Conservation (phyloP, 2,113 vertebrate genomes). For the Apeltes quadracus region DNA sequence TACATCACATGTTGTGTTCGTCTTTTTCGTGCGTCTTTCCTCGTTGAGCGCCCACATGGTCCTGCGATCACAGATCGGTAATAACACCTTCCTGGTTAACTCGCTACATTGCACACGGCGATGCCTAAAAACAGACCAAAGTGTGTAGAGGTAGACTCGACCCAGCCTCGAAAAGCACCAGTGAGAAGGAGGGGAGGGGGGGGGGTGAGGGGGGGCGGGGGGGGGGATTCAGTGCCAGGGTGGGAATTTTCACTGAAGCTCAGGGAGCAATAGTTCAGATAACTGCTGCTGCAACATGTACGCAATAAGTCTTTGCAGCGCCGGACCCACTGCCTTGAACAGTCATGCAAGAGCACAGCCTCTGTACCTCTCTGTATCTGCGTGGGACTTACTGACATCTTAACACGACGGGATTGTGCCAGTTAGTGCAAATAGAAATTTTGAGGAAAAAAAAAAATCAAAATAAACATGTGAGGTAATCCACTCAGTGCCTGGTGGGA, state of each 20-base stretch:
- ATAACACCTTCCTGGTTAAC: constrained; percentile 4
- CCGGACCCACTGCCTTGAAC: constrained; percentile 18
- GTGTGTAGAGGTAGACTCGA: constrained; percentile 25
- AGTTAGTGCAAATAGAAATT: constrained; percentile 8
- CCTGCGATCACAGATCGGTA: constrained; percentile 3
- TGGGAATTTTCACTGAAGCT: constrained; percentile 45
- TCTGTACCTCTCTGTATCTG: too few relatives aligned
- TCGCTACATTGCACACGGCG: not conserved
- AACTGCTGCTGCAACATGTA: constrained; percentile 72
- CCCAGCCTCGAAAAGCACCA: constrained; percentile 27
- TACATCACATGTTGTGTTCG: not conserved
- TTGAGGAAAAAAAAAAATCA: not conserved
- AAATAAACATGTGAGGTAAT: constrained; percentile 9
- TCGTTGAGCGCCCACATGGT: not conserved
- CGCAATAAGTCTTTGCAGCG: constrained; percentile 49
- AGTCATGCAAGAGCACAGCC: not conserved
- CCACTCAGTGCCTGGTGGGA: constrained; percentile 9
- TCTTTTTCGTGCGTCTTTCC: not conserved
- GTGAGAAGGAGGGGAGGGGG: constrained; percentile 31
- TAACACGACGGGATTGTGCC: constrained; percentile 15
- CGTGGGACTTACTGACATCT: constrained; percentile 33
- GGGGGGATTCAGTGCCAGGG: constrained; percentile 23
- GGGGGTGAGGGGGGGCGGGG: too few relatives aligned
- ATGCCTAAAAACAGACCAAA: not conserved
- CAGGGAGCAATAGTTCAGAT: constrained; percentile 40